Base-by-base conservation (phyloP, 2,888 invertebrate species). In the Eupsilia transversa region DNA sequence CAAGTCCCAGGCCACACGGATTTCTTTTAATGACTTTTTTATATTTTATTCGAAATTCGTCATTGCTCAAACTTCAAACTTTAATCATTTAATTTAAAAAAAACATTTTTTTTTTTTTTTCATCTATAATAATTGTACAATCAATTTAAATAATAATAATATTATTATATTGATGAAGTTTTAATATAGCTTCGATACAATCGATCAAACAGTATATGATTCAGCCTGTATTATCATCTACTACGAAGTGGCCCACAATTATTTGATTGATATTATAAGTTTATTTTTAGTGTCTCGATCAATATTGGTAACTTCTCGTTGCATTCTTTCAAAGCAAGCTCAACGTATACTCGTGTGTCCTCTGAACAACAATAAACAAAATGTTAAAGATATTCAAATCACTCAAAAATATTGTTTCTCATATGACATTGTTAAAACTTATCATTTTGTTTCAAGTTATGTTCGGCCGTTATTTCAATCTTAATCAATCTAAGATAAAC, bases 391-490 rank as follows among this genome's bases (percentile, higher is more conserved):
- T 72, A 4, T n/a, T 35, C 6, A 68, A 68, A 60, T 17, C 2
- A 20, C 9, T 38, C 4, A 38, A 30, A 67, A 59, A 30, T 30
- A 30, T 59, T n/a, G 2, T 14, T 14, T n/a, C 41, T 27, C 7
- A 30, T 30, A 3, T 23, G 0, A 57, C 17, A 14, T 17, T n/a
- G 1, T 0, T 49, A 30, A 72, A 68, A 30, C 7, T 17, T 30
- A 54, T 54, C 5, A 17, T 54, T 69, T 72, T 41, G 1, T 2
- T 70, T 5, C 72, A 46, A 49, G 5, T 27, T n/a, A 60, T 73
- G 6, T 41, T 33, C 1, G 59, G 71, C 9, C 23, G 10, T 7
- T 73, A 70, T 57, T 70, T 41, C 7, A 41, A 33, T 6, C 6
- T 70, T 14, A 33, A 23, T 41, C 9, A 41, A 14, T 60, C 41